Evolutionary conservation across 2,113 vertebrate genomes (phyloP).

Genomic region (Macaca fascicularis): T2T-MFA8v1.1 NC_088385.1:76221001-76221500

Average conservation of each 20-base stretch:
- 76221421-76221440: too few species aligned
- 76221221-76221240: not conserved
- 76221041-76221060: not conserved
- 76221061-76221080: not conserved
- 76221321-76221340: too few species aligned
- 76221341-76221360: accelerated
- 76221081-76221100: not conserved
- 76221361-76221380: too few species aligned
- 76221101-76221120: not conserved
- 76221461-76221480: too few species aligned
- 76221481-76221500: too few species aligned
- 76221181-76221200: not conserved
- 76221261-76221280: not conserved
- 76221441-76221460: too few species aligned
- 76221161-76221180: not conserved
- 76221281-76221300: too few species aligned
- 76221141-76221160: not conserved
- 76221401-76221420: too few species aligned
- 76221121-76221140: not conserved
- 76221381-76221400: too few species aligned
- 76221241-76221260: not conserved
- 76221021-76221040: not conserved
- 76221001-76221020: not conserved
- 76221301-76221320: too few species aligned
- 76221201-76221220: not conserved